Conservation (phyloP, 2,113 vertebrate genomes). For the Nycticebus coucang region DNA sequence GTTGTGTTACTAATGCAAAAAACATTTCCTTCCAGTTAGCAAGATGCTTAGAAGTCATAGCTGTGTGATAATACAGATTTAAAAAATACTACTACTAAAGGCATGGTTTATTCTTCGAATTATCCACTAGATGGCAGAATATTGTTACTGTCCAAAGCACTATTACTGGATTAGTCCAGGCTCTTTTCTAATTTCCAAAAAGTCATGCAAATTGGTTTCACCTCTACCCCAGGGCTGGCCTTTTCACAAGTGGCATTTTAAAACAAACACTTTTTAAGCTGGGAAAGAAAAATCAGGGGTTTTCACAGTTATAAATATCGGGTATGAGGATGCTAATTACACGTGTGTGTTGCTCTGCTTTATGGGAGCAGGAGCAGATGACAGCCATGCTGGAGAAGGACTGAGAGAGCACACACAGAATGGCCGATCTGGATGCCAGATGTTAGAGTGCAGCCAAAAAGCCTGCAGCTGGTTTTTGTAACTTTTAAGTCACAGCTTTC, state of each 20-base stretch:
- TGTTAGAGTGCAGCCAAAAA: background rate
- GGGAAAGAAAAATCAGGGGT: slow-evolving; percentile 54
- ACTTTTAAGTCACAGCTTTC: background rate
- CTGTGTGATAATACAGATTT: background rate
- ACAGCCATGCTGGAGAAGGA: background rate
- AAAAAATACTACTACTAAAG: background rate
- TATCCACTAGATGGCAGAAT: slow-evolving; percentile 65
- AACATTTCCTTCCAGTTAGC: background rate
- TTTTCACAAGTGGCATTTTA: slow-evolving; percentile 45
- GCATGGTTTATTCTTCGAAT: background rate
- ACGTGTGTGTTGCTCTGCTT: slow-evolving; percentile 6
- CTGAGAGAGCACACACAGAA: background rate
- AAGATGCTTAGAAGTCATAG: background rate
- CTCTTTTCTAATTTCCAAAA: slow-evolving; percentile 17
- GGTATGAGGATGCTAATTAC: slow-evolving; percentile 19
- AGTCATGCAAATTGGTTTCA: slow-evolving; percentile 21
- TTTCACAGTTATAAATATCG: slow-evolving; percentile 67
- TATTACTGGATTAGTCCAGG: background rate
- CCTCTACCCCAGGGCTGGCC: background rate
- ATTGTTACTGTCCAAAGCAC: background rate
- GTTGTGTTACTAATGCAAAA: background rate
- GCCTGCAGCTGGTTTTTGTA: background rate
- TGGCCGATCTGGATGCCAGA: background rate
- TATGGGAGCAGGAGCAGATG: background rate
- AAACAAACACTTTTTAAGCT: slow-evolving; percentile 53